Base-by-base conservation (phyloP, 2,888 invertebrate species). In the Chloromyia formosa region DNA sequence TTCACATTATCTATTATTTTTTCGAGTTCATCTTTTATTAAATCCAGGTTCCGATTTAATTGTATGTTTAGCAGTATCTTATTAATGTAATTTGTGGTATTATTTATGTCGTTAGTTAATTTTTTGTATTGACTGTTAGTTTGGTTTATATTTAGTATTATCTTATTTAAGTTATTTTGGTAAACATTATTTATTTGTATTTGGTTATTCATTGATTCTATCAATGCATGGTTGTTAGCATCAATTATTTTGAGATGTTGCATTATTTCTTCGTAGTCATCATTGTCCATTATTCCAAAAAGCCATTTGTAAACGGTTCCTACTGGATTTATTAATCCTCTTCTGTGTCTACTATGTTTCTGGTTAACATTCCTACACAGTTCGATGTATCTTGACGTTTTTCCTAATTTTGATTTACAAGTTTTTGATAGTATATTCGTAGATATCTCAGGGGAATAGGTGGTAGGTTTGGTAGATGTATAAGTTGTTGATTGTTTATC, bases 131-230 rank as follows among this genome's bases (percentile, higher is more conserved):
- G n/a, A n/a, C n/a, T n/a, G n/a, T n/a, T n/a, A n/a, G n/a, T n/a
- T n/a, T n/a, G n/a, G n/a, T n/a, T n/a, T n/a, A n/a, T n/a, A n/a
- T n/a, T n/a, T n/a, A n/a, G n/a, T n/a, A n/a, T n/a, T n/a, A n/a
- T n/a, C n/a, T n/a, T n/a, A n/a, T n/a, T n/a, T n/a, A n/a, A n/a
- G n/a, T n/a, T n/a, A n/a, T n/a, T n/a, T n/a, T n/a, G n/a, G n/a
- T n/a, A n/a, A n/a, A n/a, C n/a, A 16, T 64, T 64, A 35, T 73
- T 75, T 1, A 75, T 68, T 18, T 66, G n/a, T 58, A 75, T 35
- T 4, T 75, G 56, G 35, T 53, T 68, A 40, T 73, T 75, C 16
- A 42, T 18, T 9, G 58, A 42, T 14, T 73, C 54, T 1, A 75
- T 73, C 7, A 54, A 23, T 5, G 23, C 68, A 18, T 75, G 68